phyloP scores from a whole-genome alignment of 2,113 vertebrate species.

The Trematocara variabile region DNA sequence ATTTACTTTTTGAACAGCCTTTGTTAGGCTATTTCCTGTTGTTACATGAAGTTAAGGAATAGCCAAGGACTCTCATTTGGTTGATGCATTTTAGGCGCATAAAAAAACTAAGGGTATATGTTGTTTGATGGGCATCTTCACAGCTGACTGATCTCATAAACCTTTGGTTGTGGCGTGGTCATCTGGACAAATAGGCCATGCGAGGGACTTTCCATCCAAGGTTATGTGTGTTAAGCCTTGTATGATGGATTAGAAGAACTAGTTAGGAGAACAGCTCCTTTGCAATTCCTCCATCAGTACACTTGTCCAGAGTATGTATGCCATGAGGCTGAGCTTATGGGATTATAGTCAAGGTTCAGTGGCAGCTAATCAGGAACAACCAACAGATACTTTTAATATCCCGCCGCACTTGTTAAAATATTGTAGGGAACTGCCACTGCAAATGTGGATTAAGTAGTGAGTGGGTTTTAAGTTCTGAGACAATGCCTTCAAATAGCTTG shows the following conservation, averaged over 20 bases:
- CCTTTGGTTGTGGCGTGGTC: background rate
- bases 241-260: slow-evolving; percentile 36
- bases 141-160: background rate
- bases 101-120: background rate
- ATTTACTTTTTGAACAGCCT: background rate
- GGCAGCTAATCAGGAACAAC: slow-evolving; percentile 64
- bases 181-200: background rate
- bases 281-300: slow-evolving; percentile 26
- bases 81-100: background rate
- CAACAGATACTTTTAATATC: slow-evolving; percentile 57
- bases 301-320: slow-evolving; percentile 17
- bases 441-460: slow-evolving; percentile 43
- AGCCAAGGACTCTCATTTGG: background rate
- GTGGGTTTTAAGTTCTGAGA: slow-evolving; percentile 23
- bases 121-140: background rate
- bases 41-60: background rate
- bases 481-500: slow-evolving; percentile 25
- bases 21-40: background rate
- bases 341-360: slow-evolving; percentile 66
- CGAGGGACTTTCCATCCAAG: background rate
- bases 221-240: slow-evolving; percentile 13
- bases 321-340: slow-evolving; percentile 46
- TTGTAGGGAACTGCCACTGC: slow-evolving; percentile 46
- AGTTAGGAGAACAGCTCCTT: slow-evolving; percentile 34
- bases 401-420: slow-evolving; percentile 47